Conservation (phyloP, 2,113 vertebrate species). For the Axis porcinus region DNA sequence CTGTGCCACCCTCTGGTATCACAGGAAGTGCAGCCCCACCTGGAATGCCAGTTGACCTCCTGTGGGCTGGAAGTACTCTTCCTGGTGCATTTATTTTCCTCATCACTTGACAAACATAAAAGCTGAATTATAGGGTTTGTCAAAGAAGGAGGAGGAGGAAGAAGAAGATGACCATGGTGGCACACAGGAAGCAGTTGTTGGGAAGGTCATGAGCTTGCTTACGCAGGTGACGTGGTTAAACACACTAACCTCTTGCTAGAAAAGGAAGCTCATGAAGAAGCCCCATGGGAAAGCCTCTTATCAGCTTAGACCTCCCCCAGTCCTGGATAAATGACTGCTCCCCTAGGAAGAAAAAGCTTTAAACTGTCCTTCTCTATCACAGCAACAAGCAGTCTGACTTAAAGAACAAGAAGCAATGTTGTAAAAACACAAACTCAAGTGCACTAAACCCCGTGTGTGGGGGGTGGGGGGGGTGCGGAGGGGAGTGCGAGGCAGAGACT, state of each 20-base stretch:
- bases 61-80: neutral
- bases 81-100: neutral
- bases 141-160: neutral
- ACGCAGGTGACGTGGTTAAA: neutral
- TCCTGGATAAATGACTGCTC: neutral
- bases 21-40: neutral
- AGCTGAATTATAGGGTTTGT: neutral
- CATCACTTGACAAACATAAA: neutral
- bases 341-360: neutral
- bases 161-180: neutral
- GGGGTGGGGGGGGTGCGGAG: fast-evolving
- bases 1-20: neutral
- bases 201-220: neutral
- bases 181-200: neutral
- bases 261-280: neutral
- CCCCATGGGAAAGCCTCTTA: neutral
- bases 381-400: neutral
- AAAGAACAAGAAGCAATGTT: neutral
- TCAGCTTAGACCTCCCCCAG: neutral
- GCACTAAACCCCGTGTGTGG: neutral
- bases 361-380: neutral
- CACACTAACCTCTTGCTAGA: neutral
- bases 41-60: neutral
- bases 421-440: neutral
- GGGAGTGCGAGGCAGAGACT: neutral